Base-by-base conservation (phyloP, 2,888 invertebrate species). In the Xanthia togata region DNA sequence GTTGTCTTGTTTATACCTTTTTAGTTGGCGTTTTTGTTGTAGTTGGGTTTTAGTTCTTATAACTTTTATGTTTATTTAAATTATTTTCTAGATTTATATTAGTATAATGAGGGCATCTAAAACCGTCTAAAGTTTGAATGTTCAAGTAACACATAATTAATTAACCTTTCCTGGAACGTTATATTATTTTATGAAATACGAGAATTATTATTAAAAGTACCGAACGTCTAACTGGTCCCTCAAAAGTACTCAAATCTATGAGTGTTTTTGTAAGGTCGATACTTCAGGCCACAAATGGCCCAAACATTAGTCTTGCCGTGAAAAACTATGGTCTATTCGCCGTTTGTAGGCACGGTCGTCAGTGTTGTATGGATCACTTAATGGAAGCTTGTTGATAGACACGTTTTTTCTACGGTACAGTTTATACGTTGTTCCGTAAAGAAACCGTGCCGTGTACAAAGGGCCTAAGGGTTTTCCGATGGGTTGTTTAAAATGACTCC, bases 31-130 rank as follows among this genome's bases (percentile, higher is more conserved):
- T 38, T 38, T 38, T 3, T 38, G 38, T 38, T 8, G 38, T 38
- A 38, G 6, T 38, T 8, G 38, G 38, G 8, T 38, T 38, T 38
- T 8, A 38, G 8, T 38, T 38, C 8, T 38, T 38, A 38, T 38
- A 38, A 38, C 38, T 38, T 38, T 38, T 38, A 38, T 38, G 5
- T 5, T 38, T 38, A 38, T 5, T 38, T 38, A 38, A 38, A 38
- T 38, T 3, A 6, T 38, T 38, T 47, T 47, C 5, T 5, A 31
- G 6, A 41, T 41, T 12, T 6, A 38, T 73, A 12, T 17, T 6
- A 73, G 23, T 23, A 17, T 59, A 38, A 64, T 35, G 12, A 63
- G n/a, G 38, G 12, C 17, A 38, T 69, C 12, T 69, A 62, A 69
- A 60, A n/a, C 35, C 35, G n/a, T n/a, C 17, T 55, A 38, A 38